A percentile compares a stretch with the other conserved stretches of the same genome.
Conservation (phyloP, 1,140 invertebrate genomes). For the Euborellia annulipes region DNA sequence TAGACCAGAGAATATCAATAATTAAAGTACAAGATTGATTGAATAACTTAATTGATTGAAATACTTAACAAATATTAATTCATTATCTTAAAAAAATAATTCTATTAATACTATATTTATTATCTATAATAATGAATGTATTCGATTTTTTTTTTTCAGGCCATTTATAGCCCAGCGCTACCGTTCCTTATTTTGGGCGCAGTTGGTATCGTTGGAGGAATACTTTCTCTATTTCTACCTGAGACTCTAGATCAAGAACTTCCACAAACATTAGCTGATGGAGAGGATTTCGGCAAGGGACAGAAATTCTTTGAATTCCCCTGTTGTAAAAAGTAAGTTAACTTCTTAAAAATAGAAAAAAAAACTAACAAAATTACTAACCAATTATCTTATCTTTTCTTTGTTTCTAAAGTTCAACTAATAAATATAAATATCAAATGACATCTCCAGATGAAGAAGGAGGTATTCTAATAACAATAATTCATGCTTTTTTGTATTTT, state of each 20-base stretch:
- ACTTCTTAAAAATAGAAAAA: background rate
- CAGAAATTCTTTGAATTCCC: slow-evolving; percentile 65
- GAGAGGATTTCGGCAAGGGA: slow-evolving; percentile 64
- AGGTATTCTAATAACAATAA: too few relatives aligned
- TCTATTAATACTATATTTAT: too few relatives aligned
- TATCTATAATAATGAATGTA: too few relatives aligned
- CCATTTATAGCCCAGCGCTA: slow-evolving; percentile 44
- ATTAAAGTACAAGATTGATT: too few relatives aligned
- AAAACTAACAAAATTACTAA: background rate
- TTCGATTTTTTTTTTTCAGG: slow-evolving; percentile 32
- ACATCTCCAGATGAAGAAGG: slow-evolving; percentile 12
- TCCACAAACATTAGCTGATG: slow-evolving; percentile 66
- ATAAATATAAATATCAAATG: slow-evolving; percentile 11
- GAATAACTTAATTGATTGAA: too few relatives aligned
- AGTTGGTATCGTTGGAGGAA: slow-evolving; percentile 52
- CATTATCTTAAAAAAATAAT: too few relatives aligned
- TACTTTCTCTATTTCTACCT: slow-evolving; percentile 56
- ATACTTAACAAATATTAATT: too few relatives aligned
- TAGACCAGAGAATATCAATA: background rate
- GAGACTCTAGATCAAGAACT: slow-evolving; percentile 69
- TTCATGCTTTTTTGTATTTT: too few relatives aligned
- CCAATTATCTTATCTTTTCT: slow-evolving; percentile 13
- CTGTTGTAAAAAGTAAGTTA: slow-evolving; percentile 42
- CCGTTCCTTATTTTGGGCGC: slow-evolving; percentile 58
- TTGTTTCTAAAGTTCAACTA: slow-evolving; percentile 3